Conservation (phyloP, 2,113 vertebrate species). For the Microcebus tavaratra region DNA sequence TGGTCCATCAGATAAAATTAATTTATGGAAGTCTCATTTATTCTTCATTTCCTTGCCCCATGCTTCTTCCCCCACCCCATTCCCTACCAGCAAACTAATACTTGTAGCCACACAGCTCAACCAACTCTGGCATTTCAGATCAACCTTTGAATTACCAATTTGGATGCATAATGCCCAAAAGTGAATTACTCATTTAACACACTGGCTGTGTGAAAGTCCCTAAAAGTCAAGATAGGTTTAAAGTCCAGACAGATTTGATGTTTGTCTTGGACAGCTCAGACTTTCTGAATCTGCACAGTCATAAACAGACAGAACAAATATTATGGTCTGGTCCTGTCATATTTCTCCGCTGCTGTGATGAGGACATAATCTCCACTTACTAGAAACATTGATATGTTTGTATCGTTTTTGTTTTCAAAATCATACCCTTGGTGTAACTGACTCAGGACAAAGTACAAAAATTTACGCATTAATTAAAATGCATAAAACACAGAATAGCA, state of each 20-base stretch:
- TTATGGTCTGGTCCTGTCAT: neutral
- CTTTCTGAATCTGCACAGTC: neutral
- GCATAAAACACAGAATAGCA: neutral
- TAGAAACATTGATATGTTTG: neutral
- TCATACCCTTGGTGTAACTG: neutral
- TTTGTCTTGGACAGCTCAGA: neutral
- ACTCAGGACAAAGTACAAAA: neutral
- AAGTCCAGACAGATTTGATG: neutral
- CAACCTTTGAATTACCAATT: neutral
- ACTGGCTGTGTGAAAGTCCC: neutral
- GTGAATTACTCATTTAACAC: neutral
- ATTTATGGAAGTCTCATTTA: neutral
- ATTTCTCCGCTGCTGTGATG: neutral
- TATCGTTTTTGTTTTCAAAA: constrained; percentile 26
- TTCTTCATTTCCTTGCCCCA: neutral
- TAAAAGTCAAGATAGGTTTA: neutral
- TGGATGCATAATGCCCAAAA: neutral
- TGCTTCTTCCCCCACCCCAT: neutral
- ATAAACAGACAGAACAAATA: constrained; percentile 5
- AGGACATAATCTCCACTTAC: neutral
- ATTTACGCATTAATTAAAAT: constrained; percentile 9
- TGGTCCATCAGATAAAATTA: neutral
- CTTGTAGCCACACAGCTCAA: neutral
- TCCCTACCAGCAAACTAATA: neutral
- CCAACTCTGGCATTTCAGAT: neutral